Evolutionary conservation across 2,888 invertebrate genomes (phyloP).

Genomic region (Hanleya hanleyi): DNA sequence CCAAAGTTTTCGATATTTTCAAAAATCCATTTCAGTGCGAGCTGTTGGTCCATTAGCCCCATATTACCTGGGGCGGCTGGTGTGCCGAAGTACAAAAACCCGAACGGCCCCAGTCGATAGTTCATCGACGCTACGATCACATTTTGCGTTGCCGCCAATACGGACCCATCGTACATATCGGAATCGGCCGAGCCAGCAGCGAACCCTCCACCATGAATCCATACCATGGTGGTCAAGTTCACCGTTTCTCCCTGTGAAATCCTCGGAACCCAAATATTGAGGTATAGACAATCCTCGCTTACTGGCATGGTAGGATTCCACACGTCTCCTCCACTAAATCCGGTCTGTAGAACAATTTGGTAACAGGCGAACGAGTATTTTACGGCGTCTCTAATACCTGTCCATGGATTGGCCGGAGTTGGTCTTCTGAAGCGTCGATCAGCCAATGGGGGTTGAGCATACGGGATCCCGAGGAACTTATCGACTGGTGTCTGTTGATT

Average conservation of each 20-base stretch:
- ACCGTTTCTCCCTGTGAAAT: conserved; percentile 12
- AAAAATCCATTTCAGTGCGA: conserved; percentile 94
- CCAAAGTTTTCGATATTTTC: conserved; percentile 82
- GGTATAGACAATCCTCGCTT: conserved; percentile 95
- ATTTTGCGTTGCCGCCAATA: conserved; percentile 89
- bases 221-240: conserved; percentile 85
- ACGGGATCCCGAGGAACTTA: no score
- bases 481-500: no score
- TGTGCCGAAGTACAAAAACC: conserved; percentile 92
- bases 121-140: conserved; percentile 96
- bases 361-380: no score
- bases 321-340: conserved; percentile 95
- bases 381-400: no score
- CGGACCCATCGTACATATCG: conserved; percentile 75
- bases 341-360: no score
- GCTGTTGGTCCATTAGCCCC: conserved; percentile 93
- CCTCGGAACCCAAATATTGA: conserved; percentile 93
- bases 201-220: conserved; percentile 96
- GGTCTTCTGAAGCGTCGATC: no score
- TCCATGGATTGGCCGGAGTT: no score
- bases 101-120: conserved; percentile 92
- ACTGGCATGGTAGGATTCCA: conserved; percentile 97
- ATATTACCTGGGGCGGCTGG: conserved; percentile 89
- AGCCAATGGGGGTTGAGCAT: no score
- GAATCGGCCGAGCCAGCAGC: conserved; percentile 94